Evolutionary conservation across 2,888 invertebrate species (phyloP).

Genomic region (Ochropleura leucogaster): DNA sequence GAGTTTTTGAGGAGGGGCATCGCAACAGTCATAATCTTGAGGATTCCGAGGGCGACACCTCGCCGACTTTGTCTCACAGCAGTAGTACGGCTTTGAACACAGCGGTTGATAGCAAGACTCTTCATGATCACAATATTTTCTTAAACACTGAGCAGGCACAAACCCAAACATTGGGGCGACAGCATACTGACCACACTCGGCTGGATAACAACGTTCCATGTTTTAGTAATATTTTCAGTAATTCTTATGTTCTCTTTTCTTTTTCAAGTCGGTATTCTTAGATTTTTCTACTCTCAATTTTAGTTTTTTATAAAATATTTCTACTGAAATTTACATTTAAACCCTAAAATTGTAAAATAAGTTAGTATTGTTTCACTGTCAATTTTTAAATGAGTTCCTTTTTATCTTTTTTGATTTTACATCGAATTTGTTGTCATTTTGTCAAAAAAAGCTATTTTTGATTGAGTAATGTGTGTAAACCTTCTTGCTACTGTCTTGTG

Average conservation of each 20-base stretch:
- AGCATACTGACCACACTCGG: slow-evolving; percentile 74
- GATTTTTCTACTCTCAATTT: slow-evolving; percentile 66
- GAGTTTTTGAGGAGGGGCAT: slow-evolving; percentile 28
- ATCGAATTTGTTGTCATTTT: slow-evolving; percentile 10
- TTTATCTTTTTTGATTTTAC: slow-evolving; percentile 25
- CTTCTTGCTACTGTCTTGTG: slow-evolving; percentile 15
- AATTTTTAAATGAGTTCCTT: slow-evolving; percentile 65
- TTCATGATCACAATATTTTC: slow-evolving; percentile 72
- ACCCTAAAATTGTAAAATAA: slow-evolving; percentile 35
- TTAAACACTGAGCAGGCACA: slow-evolving; percentile 67
- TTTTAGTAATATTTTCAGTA: slow-evolving; percentile 63
- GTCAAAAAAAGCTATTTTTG: background rate
- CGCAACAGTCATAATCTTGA: slow-evolving; percentile 29
- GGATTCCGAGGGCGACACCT: slow-evolving; percentile 44
- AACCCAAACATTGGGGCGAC: slow-evolving; percentile 79
- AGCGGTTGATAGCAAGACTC: slow-evolving; percentile 74
- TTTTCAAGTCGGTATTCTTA: slow-evolving; percentile 23
- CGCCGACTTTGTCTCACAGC: slow-evolving; percentile 63
- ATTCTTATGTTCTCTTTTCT: slow-evolving; percentile 32
- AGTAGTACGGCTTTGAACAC: slow-evolving; percentile 70
- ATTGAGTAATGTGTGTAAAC: background rate
- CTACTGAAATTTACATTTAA: slow-evolving; percentile 68
- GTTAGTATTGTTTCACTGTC: slow-evolving; percentile 60
- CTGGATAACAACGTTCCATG: slow-evolving; percentile 79
- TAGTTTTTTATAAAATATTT: slow-evolving; percentile 56